Evolutionary conservation across 2,113 vertebrate genomes (phyloP), one percentile per base, ranked within the genome.

Genomic region (Myotis lucifugus): DNA sequence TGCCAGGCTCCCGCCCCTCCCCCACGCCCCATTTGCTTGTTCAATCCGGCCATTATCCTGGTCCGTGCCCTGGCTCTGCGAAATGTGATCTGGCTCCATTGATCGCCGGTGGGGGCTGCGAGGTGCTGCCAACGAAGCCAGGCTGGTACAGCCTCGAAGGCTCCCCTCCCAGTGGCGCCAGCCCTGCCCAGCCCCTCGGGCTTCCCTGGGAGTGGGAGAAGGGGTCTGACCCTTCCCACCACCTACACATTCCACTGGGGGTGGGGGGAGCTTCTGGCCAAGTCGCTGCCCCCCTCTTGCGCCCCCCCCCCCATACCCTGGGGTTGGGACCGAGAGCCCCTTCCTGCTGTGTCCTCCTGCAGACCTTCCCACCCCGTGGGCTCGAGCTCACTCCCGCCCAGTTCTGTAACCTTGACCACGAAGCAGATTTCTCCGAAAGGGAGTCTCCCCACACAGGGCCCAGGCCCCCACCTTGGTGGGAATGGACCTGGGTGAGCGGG

Each of bases 21-120:
- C 95, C 97, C 95, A 83, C 8, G 23, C 46, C 84, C 77, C 91
- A 96, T 95, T 97, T 96, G 91, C 94, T 94, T 93, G 74, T 96
- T 97, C 97, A 95, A 90, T 96, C 96, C 25, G 18, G 96, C 97
- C 95, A 97, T 98, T 97, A 97, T 97, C 95, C 90, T 0, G 8
- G 67, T 59, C 90, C 48, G 72, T 6, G 90, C 78, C 93, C 40
- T 34, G 46, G 76, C 97, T 56, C 59, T 32, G 83, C 83, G 98
- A 98, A 97, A 97, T 95, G 70, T 6, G 94, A 97, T 97, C 96
- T 10, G 64, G 61, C 94, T 64, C 90, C 96, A 96, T 94, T 92
- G 96, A 98, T 97, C 67, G 85, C 52, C 7, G 10, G 90, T 11
- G 21, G 89, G 92, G 88, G 66, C 82, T 74, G 91, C 34, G 8